These are phyloP conservation scores for Mungos mungo DNA, from an alignment of 2,113 vertebrate species.

Conservation along the genomic window DNA sequence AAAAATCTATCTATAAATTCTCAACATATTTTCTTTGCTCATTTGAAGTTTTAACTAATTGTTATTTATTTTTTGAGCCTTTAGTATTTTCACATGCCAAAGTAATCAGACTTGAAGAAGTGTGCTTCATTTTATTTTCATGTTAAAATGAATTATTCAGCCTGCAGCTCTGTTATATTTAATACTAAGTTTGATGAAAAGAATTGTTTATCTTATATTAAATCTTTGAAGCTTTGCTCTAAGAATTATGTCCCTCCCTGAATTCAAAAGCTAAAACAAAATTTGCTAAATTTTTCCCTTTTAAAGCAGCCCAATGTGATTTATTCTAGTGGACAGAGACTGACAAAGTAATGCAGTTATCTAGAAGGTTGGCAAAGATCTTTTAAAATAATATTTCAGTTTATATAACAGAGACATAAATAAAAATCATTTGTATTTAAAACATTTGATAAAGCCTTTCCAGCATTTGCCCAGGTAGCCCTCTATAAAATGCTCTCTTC, in stretches of 20 bases:
- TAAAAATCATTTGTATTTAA: neutral
- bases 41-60: conserved; percentile 65
- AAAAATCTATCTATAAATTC: conserved; percentile 32
- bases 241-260: conserved; percentile 24
- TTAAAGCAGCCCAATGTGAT: neutral
- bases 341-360: conserved; percentile 5
- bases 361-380: neutral
- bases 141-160: conserved; percentile 62
- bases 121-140: conserved; percentile 57
- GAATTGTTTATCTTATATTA: conserved; percentile 66
- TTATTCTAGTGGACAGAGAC: conserved; percentile 26
- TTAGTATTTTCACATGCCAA: conserved; percentile 31
- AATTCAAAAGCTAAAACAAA: conserved; percentile 48
- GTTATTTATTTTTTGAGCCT: conserved; percentile 45
- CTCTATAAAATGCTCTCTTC: neutral
- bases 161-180: conserved; percentile 41
- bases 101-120: conserved; percentile 51
- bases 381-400: neutral
- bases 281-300: conserved; percentile 28
- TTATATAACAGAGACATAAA: neutral
- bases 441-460: neutral
- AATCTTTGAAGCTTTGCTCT: conserved; percentile 51
- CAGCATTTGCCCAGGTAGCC: neutral
- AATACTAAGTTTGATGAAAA: conserved; percentile 54
- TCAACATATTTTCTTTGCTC: conserved; percentile 30